Evolutionary conservation across 2,888 invertebrate species (phyloP).

Genomic region (Pheosia tremula): DNA sequence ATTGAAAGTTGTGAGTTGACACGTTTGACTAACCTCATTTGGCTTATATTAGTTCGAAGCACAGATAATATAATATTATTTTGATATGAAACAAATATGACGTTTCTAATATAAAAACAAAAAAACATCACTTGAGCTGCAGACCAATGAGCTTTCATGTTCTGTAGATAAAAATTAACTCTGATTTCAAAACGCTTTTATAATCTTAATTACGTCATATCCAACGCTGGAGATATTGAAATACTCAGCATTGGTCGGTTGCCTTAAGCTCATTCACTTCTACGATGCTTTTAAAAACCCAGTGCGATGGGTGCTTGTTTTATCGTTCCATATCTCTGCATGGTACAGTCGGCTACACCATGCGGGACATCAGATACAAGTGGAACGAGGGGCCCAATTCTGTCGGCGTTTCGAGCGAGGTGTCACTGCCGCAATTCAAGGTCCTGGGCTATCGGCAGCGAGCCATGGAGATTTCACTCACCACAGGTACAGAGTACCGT

Average conservation of each 20-base stretch:
- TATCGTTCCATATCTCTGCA: slow-evolving; percentile 80
- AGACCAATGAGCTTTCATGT: slow-evolving; percentile 52
- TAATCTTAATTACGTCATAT: slow-evolving; percentile 34
- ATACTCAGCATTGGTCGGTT: slow-evolving; percentile 45
- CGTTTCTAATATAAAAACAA: slow-evolving; percentile 20
- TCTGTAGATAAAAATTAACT: slow-evolving; percentile 46
- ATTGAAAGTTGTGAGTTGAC: slow-evolving; percentile 97
- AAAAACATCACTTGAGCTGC: slow-evolving; percentile 36
- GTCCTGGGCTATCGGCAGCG: slow-evolving; percentile 97
- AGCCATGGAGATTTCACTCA: slow-evolving; percentile 96
- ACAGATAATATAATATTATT: slow-evolving; percentile 23
- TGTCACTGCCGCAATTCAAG: slow-evolving; percentile 98
- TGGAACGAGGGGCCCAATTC: slow-evolving; percentile 98
- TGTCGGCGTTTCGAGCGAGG: slow-evolving; percentile 96
- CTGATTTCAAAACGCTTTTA: slow-evolving; percentile 46
- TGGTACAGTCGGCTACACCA: slow-evolving; percentile 97
- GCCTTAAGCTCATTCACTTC: slow-evolving; percentile 46
- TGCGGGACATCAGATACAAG: slow-evolving; percentile 98
- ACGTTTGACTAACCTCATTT: slow-evolving; percentile 17
- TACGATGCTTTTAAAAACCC: slow-evolving; percentile 64
- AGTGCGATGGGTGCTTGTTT: slow-evolving; percentile 81
- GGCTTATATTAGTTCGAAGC: slow-evolving; percentile 32
- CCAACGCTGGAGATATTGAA: slow-evolving; percentile 33
- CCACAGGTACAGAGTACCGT: slow-evolving; percentile 90
- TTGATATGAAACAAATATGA: slow-evolving; percentile 38